These are phyloP conservation scores for Sebastiscus tertius DNA, from an alignment of 2,797 vertebrate species.

Conservation along the genomic window DNA sequence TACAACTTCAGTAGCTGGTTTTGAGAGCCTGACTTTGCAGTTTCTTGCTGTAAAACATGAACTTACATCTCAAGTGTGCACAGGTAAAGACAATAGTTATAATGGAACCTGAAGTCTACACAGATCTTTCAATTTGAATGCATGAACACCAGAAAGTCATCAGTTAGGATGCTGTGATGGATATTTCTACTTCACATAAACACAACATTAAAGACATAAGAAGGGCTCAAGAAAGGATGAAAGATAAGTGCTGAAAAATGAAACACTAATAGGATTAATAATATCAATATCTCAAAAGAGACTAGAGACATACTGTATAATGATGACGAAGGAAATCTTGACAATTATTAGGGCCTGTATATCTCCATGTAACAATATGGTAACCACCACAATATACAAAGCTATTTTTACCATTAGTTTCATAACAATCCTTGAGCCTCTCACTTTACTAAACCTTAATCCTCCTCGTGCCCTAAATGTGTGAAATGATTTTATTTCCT, in stretches of 20 bases:
- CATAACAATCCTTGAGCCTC: not conserved
- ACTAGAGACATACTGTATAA: not conserved
- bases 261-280: not conserved
- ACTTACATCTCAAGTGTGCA: not conserved
- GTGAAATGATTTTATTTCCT: conserved; percentile 26
- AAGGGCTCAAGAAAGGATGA: not conserved
- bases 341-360: not conserved
- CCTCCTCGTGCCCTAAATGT: not conserved
- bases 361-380: not conserved
- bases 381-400: not conserved
- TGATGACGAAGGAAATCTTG: not conserved
- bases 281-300: not conserved
- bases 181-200: not conserved
- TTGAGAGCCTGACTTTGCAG: conserved; percentile 2
- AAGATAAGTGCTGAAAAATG: not conserved
- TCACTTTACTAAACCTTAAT: not conserved
- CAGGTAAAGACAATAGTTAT: not conserved
- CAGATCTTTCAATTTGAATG: not conserved
- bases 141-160: not conserved
- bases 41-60: not conserved
- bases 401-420: not conserved
- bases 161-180: not conserved
- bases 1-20: conserved; percentile 8
- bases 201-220: not conserved
- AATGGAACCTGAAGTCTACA: not conserved